Percentiles rank a stretch among this genome's conserved stretches.
Evolutionary conservation across 35 echinoderm and acorn worm genomes (phyloP).

Genomic region (Apostichopus japonicus): DNA sequence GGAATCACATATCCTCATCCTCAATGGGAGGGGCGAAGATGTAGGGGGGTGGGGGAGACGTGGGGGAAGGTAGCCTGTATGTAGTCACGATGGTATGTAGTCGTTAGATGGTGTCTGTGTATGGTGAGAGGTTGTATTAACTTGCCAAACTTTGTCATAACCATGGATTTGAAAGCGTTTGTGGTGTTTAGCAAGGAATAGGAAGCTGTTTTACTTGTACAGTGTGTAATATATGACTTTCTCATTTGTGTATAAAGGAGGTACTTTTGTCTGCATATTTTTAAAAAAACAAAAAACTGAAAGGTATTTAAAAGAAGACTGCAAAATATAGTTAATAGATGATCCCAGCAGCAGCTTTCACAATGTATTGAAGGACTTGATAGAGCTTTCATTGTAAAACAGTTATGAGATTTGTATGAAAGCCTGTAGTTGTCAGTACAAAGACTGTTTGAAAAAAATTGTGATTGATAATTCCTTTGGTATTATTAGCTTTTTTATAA

Average conservation of each 20-base stretch:
- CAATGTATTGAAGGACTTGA: background rate
- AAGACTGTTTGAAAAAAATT: too few species aligned
- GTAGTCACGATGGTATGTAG: too few species aligned
- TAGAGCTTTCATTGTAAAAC: too few species aligned
- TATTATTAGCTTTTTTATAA: too few species aligned
- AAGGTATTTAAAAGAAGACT: constrained; percentile 1
- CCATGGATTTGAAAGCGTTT: background rate
- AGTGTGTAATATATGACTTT: background rate
- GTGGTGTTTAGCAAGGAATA: background rate
- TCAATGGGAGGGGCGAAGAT: too few species aligned
- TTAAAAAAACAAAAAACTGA: background rate
- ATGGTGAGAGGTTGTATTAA: background rate
- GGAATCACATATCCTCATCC: too few species aligned
- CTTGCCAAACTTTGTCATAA: background rate
- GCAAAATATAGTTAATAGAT: background rate
- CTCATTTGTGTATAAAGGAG: background rate
- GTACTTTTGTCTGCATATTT: background rate
- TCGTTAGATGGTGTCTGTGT: background rate
- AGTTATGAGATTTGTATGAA: too few species aligned
- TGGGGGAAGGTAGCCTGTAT: too few species aligned
- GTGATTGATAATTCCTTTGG: too few species aligned
- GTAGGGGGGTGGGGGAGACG: too few species aligned
- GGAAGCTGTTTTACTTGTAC: background rate
- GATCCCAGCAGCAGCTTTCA: background rate
- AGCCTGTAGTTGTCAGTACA: too few species aligned